phyloP scores from a whole-genome alignment of 2,797 vertebrate species.

The Gorsachius magnificus region DNA sequence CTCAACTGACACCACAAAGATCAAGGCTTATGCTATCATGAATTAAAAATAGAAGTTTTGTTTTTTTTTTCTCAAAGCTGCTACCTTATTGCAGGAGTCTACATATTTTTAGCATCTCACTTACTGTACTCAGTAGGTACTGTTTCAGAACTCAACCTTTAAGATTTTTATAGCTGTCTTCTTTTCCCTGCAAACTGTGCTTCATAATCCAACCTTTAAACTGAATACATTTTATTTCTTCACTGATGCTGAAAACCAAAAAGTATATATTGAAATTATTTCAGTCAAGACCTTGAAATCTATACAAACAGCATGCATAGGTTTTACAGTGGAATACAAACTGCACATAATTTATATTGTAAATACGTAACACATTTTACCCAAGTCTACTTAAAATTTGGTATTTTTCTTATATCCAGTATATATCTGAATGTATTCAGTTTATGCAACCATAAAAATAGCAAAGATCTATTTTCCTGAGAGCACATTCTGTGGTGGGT shows the following conservation, averaged over 20 bases:
- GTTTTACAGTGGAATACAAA: not conserved
- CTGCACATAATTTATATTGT: not conserved
- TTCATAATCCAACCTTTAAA: slow-evolving; percentile 54
- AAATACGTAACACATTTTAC: not conserved
- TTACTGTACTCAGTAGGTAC: slow-evolving; percentile 47
- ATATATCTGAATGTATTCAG: not conserved
- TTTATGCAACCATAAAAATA: not conserved
- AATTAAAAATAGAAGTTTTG: not conserved
- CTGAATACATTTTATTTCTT: slow-evolving; percentile 57
- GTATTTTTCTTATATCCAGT: not conserved
- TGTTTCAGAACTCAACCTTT: slow-evolving; percentile 62
- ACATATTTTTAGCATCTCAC: slow-evolving; percentile 44
- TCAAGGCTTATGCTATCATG: not conserved
- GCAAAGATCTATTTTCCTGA: not conserved
- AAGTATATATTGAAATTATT: slow-evolving; percentile 29
- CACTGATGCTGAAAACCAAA: slow-evolving; percentile 57
- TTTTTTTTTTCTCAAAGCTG: not conserved
- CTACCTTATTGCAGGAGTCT: slow-evolving; percentile 61
- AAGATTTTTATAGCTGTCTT: slow-evolving; percentile 51
- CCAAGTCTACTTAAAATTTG: not conserved
- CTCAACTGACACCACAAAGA: not conserved
- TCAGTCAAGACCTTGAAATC: not conserved
- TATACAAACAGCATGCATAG: not conserved
- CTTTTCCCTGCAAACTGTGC: slow-evolving; percentile 55
- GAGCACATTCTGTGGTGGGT: not conserved